phyloP scores from a whole-genome alignment of 2,113 vertebrate genomes.

The Oreochromis niloticus region DNA sequence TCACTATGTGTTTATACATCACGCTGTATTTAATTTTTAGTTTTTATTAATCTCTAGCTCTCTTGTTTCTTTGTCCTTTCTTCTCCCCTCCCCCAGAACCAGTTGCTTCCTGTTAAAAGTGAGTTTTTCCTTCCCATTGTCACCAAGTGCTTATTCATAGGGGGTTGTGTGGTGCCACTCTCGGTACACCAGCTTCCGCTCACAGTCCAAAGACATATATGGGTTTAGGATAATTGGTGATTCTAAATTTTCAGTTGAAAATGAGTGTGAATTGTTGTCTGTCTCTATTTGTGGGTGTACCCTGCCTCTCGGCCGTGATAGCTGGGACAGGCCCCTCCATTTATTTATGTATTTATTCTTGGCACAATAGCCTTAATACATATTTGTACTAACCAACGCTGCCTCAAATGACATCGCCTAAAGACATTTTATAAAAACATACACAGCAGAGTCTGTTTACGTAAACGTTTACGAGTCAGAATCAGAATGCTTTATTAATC shows the following conservation, averaged over 20 bases:
- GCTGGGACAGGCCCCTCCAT: background rate
- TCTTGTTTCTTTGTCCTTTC: background rate
- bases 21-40: rapidly evolving
- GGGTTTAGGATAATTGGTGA: background rate
- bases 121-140: background rate
- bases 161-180: background rate
- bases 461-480: rapidly evolving
- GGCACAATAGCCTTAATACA: background rate
- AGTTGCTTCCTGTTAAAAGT: background rate
- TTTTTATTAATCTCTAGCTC: background rate
- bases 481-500: background rate
- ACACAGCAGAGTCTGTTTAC: background rate
- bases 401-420: background rate
- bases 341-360: background rate
- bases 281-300: background rate
- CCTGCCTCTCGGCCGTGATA: background rate
- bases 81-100: background rate
- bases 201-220: background rate
- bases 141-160: background rate
- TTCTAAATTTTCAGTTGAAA: too few species aligned
- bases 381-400: background rate
- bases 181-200: background rate
- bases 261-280: background rate
- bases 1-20: background rate
- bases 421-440: background rate